Percentiles rank a stretch among this genome's conserved stretches.
Evolutionary conservation across 2,888 invertebrate species (phyloP).

Genomic region (Allophyes oxyacanthae): DNA sequence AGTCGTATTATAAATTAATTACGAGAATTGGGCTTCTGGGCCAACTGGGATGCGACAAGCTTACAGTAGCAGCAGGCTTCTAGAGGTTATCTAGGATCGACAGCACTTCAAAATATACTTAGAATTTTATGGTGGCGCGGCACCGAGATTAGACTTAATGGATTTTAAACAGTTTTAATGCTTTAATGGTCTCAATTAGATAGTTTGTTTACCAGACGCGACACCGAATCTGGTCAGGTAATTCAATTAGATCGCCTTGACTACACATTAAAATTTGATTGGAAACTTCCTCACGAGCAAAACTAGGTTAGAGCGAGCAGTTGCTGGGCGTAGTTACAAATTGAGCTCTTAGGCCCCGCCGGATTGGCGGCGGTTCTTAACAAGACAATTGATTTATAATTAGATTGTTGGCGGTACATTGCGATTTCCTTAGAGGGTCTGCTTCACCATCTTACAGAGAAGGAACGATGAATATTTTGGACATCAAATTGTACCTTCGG

Average conservation of each 20-base stretch:
- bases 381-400: slow-evolving; percentile 71
- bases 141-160: not conserved
- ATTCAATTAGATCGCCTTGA: slow-evolving; percentile 76
- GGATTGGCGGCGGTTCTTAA: slow-evolving; percentile 55
- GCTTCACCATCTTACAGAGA: not conserved
- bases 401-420: slow-evolving; percentile 53
- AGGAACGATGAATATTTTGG: slow-evolving; percentile 1
- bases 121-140: too few species aligned
- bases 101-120: too few species aligned
- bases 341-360: slow-evolving; percentile 55
- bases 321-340: slow-evolving; percentile 58
- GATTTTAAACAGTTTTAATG: slow-evolving; percentile 13
- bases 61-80: too few species aligned
- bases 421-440: slow-evolving; percentile 45
- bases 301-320: slow-evolving; percentile 64
- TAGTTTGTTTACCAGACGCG: slow-evolving; percentile 55
- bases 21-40: too few species aligned
- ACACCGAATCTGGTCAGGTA: slow-evolving; percentile 73
- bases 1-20: too few species aligned
- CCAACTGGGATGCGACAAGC: too few species aligned
- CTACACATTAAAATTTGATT: slow-evolving; percentile 73
- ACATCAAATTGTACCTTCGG: not conserved
- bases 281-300: slow-evolving; percentile 71
- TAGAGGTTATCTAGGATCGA: too few species aligned
- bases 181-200: slow-evolving; percentile 36